Percentiles rank a stretch among this genome's conserved stretches.
Conservation (phyloP, 2,797 vertebrate genomes). For the Euphonia xanthogaster region DNA sequence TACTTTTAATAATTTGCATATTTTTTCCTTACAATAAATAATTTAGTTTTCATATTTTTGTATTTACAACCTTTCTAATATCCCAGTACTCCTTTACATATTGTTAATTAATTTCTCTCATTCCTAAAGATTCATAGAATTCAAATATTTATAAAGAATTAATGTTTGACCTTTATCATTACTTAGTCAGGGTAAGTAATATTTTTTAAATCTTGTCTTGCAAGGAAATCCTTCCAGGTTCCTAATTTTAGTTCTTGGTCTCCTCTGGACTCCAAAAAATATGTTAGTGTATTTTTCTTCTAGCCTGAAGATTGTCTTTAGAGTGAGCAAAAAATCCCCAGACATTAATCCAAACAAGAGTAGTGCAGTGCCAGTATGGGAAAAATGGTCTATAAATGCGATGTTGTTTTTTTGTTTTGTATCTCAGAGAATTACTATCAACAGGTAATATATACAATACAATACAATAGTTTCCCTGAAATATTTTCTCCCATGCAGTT, state of each 20-base stretch:
- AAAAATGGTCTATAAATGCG: neutral
- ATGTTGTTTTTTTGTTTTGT: neutral
- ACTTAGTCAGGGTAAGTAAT: neutral
- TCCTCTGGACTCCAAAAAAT: neutral
- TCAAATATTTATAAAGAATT: conserved; percentile 15
- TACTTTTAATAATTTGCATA: neutral
- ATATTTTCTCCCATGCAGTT: neutral
- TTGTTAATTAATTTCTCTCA: neutral
- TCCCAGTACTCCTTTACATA: neutral
- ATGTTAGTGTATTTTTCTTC: neutral
- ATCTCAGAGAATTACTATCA: neutral
- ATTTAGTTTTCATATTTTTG: neutral
- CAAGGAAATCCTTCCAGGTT: neutral
- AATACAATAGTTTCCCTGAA: neutral
- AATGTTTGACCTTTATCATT: neutral
- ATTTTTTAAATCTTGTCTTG: neutral
- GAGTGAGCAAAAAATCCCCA: neutral
- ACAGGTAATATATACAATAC: conserved; percentile 35
- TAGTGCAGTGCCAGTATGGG: neutral
- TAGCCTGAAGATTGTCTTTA: neutral
- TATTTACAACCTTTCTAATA: neutral
- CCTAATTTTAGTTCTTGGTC: neutral
- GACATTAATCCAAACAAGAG: neutral
- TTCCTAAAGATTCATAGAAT: neutral
- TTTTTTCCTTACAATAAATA: neutral